Evolutionary conservation across 2,888 invertebrate genomes (phyloP), one percentile per base, ranked within the genome.

Genomic region (Craniophora ligustri): DNA sequence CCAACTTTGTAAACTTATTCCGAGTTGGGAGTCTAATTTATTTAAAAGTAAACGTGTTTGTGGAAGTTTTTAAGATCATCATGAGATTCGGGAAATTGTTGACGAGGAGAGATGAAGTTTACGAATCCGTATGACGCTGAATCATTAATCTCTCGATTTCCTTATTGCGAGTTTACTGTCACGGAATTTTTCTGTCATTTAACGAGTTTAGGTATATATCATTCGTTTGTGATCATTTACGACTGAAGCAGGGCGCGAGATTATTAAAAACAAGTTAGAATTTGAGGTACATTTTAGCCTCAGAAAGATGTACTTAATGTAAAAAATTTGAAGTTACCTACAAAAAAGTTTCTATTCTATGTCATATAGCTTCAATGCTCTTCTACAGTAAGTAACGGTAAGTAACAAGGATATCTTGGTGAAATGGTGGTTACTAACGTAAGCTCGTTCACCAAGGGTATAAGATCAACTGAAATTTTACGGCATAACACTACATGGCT

Each of bases 1-100:
- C 15, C 15, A 39, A 60, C 41, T 70, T 59, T 30, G 5, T 23
- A n/a, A 50, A 59, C 35, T 66, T 57, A 66, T 54, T 70, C 44
- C 35, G 14, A 51, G 41, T 48, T 53, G n/a, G 32, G 18, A 46
- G 36, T 51, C 15, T 46, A 41, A 58, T 70, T 63, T 60, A 60
- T 70, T 47, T 58, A 35, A 51, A 64, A 58, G 67, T 55, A 53
- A 46, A 56, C 39, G 32, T 49, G 35, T 38, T 34, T 40, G 26
- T 54, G 14, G 5, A 45, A 49, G 35, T 48, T 67, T 55, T 53
- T 19, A 41, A 55, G 41, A 59, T 46, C 19, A 32, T 51, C 35
- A 38, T 19, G 21, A 44, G 6, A 18, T 42, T 64, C 3, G 16
- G 2, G 0, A 21, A 40, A 15, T 44, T 47, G 41, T 15, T 35